A percentile compares a stretch with the other conserved stretches of the same genome.
These are phyloP conservation scores for Muricea muricata DNA, from an alignment of 92 coral and sea anemone genomes.

Conservation along the genomic window DNA sequence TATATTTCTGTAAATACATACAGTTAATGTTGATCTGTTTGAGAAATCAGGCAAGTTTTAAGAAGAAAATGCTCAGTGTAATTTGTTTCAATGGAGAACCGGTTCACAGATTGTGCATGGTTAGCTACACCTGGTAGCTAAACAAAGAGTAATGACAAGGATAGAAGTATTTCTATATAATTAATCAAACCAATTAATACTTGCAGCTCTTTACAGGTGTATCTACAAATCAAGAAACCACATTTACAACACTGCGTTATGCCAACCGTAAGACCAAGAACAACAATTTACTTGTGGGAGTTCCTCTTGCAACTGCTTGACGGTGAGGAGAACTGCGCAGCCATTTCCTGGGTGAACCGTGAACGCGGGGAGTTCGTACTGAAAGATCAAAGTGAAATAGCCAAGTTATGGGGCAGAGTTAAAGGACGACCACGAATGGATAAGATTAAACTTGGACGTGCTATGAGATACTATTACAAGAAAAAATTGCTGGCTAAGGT, in stretches of 20 bases:
- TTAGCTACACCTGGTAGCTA: background rate
- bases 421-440: slow-evolving; percentile 43
- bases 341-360: slow-evolving; percentile 41
- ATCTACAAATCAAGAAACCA: background rate
- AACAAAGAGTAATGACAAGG: background rate
- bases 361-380: slow-evolving; percentile 41
- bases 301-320: slow-evolving; percentile 28
- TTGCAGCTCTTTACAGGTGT: background rate
- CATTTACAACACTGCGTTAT: background rate
- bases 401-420: slow-evolving; percentile 34
- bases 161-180: too few species aligned
- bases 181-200: too few species aligned
- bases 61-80: background rate
- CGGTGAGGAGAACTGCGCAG: slow-evolving; percentile 26
- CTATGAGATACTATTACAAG: slow-evolving; percentile 74
- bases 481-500: slow-evolving; percentile 89
- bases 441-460: slow-evolving; percentile 36
- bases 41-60: background rate
- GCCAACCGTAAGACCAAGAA: slow-evolving; percentile 48
- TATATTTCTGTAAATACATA: background rate
- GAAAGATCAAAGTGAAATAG: slow-evolving; percentile 41
- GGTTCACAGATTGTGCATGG: background rate
- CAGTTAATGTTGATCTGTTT: background rate
- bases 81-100: background rate
- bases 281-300: slow-evolving; percentile 39